Base-by-base conservation (phyloP, 1,140 invertebrate species). In the Drosophila repletoides region DNA sequence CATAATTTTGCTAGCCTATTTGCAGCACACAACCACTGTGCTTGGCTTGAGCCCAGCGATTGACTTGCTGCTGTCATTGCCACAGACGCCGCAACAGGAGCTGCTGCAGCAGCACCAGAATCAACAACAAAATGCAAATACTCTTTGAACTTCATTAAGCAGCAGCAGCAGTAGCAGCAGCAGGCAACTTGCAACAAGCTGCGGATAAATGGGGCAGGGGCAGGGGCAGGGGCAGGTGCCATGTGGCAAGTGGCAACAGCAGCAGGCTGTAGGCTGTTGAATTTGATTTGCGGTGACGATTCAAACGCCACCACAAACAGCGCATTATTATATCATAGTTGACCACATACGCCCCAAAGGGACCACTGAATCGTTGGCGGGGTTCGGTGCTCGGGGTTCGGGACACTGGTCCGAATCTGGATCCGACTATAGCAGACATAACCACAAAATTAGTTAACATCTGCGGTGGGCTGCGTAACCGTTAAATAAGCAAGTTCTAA, bases 371-470 rank as follows among this genome's bases (percentile, higher is more conserved):
- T n/a, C n/a, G n/a, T n/a, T n/a, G n/a, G n/a, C n/a, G n/a, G n/a
- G n/a, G n/a, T n/a, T n/a, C n/a, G n/a, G n/a, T n/a, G n/a, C n/a
- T n/a, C n/a, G n/a, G n/a, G n/a, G n/a, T n/a, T n/a, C n/a, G n/a
- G n/a, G n/a, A n/a, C n/a, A n/a, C n/a, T n/a, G n/a, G n/a, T n/a
- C n/a, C n/a, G n/a, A 49, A 33, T 49, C 22, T 15, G 19, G 33
- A 53, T 45, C 56, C 49, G 80, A 86, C 80, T 68, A 75, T 80
- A 86, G 75, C 80, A 69, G 75, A 38, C 68, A 58, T 38, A 72
- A 76, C 80, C 80, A 43, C 80, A 86, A 77, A 86, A 86, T 86
- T 86, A 86, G 81, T 67, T 74, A 75, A 75, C 72, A 75, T 86
- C 74, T 86, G 80, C 60, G 80, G 80, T 69, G 40, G 19, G 63